phyloP scores from a whole-genome alignment of 2,113 vertebrate genomes.

The Seriola dumerili region DNA sequence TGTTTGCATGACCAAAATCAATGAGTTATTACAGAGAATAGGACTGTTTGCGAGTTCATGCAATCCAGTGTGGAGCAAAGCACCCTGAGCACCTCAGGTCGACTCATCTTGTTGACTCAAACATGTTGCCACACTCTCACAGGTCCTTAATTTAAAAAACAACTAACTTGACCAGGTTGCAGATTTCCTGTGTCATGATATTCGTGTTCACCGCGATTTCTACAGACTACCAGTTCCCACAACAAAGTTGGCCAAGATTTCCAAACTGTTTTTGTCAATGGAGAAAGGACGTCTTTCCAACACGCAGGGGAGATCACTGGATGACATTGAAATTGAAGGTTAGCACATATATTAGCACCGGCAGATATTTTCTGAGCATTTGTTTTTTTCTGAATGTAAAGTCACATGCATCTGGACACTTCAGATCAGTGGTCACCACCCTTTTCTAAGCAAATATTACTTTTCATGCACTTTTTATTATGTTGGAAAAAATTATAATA shows the following conservation, averaged over 20 bases:
- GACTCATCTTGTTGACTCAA: conserved; percentile 1
- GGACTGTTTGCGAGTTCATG: conserved; percentile 25
- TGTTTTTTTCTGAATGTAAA: neutral
- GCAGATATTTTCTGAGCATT: neutral
- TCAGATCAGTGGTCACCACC: neutral
- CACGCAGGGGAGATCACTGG: conserved; percentile 22
- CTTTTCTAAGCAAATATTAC: neutral
- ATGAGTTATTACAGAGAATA: conserved; percentile 39
- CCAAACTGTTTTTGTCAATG: conserved; percentile 26
- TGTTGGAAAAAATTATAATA: too few species aligned
- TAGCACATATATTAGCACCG: neutral
- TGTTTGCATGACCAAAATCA: conserved; percentile 57
- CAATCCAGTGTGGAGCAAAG: conserved; percentile 43
- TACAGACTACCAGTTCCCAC: conserved; percentile 26
- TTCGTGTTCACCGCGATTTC: conserved; percentile 4
- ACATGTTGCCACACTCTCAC: conserved; percentile 23
- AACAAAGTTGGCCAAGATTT: conserved; percentile 33
- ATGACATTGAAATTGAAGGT: conserved; percentile 38
- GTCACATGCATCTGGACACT: neutral
- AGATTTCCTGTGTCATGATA: conserved; percentile 33
- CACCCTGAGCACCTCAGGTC: conserved; percentile 23
- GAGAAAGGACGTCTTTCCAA: conserved; percentile 24
- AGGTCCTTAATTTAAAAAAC: conserved; percentile 36
- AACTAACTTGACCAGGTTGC: conserved; percentile 39
- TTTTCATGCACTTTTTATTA: too few species aligned